phyloP scores from a whole-genome alignment of 2,113 vertebrate species.

The Archilochus colubris region DNA sequence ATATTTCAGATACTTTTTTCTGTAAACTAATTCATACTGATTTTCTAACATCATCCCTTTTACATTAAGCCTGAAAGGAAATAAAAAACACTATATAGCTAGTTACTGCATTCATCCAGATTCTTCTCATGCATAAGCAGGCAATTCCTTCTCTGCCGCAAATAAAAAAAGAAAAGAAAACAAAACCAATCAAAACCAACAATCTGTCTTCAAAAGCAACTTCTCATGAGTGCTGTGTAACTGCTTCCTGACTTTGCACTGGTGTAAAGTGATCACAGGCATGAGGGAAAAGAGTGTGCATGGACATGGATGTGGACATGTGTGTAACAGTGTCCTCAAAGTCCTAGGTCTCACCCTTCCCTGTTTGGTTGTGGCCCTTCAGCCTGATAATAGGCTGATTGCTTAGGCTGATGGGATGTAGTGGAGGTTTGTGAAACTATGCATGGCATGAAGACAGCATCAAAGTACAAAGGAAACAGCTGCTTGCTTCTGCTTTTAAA shows the following conservation, averaged over 20 bases:
- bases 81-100: background rate
- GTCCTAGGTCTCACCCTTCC: background rate
- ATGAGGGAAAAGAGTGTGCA: background rate
- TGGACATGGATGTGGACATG: background rate
- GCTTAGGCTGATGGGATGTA: rapidly evolving
- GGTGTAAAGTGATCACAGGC: background rate
- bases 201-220: background rate
- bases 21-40: background rate
- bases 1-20: background rate
- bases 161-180: background rate
- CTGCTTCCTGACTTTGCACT: background rate
- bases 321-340: background rate
- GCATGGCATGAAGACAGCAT: background rate
- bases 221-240: background rate
- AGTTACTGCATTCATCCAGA: background rate
- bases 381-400: background rate
- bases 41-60: background rate
- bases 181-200: background rate
- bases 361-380: background rate
- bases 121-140: background rate
- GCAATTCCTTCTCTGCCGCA: background rate
- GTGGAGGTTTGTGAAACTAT: background rate
- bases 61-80: background rate
- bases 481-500: background rate
- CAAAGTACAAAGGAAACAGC: background rate